A percentile compares a stretch with the other conserved stretches of the same genome.
Conservation (phyloP, 1,140 invertebrate species). For the Caenorhabditis remanei region DNA sequence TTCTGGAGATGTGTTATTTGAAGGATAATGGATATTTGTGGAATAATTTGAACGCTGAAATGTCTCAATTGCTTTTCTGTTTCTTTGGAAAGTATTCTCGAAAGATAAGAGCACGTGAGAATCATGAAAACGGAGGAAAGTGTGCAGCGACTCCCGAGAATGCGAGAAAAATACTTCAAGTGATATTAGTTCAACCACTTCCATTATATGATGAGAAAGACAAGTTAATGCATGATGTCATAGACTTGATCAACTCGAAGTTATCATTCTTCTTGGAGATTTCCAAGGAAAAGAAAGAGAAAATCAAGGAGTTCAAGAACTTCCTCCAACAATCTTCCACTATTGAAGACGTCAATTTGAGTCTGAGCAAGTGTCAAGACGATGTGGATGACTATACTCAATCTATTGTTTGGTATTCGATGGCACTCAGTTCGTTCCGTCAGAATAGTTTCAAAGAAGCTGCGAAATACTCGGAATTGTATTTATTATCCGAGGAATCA, state of each 20-base stretch:
- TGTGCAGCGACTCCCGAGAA: background rate
- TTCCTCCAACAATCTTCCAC: background rate
- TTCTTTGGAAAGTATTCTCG: background rate
- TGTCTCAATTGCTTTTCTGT: slow-evolving; percentile 24
- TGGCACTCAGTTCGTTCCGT: background rate
- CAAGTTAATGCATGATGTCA: slow-evolving; percentile 1
- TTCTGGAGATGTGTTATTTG: slow-evolving; percentile 37
- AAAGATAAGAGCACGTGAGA: background rate
- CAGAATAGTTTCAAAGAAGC: slow-evolving; percentile 14
- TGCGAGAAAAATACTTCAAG: background rate
- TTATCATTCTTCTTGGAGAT: slow-evolving; percentile 4
- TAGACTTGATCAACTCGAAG: slow-evolving; percentile 6
- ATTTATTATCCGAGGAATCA: background rate
- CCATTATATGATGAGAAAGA: slow-evolving; percentile 33
- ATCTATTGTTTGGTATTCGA: slow-evolving; percentile 3
- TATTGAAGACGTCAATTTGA: slow-evolving; percentile 11
- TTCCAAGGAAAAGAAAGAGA: background rate
- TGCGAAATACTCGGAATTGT: slow-evolving; percentile 26
- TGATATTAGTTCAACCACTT: slow-evolving; percentile 23
- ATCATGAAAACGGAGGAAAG: slow-evolving; percentile 41
- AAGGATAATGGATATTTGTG: slow-evolving; percentile 16
- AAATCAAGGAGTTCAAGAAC: background rate
- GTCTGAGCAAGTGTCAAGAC: background rate
- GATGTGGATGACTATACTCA: slow-evolving; percentile 4
- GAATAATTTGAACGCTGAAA: slow-evolving; percentile 5